These are phyloP conservation scores for Sicus ferrugineus DNA, from an alignment of 2,888 invertebrate species.

Conservation along the genomic window DNA sequence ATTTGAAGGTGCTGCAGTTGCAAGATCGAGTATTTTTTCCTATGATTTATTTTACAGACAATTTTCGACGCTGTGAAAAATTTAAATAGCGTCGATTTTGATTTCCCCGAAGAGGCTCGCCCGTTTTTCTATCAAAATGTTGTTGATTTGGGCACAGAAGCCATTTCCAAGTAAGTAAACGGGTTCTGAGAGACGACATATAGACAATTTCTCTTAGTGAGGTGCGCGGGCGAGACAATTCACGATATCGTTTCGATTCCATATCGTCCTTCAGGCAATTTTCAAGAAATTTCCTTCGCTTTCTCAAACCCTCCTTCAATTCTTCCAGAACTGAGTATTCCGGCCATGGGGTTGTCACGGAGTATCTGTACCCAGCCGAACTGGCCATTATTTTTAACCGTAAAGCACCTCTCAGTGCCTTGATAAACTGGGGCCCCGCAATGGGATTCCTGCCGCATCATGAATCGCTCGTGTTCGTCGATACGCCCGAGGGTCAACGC, in stretches of 20 bases:
- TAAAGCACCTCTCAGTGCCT: conserved; percentile 68
- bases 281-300: not conserved
- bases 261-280: not conserved
- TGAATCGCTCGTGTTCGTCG: conserved; percentile 77
- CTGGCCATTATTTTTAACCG: conserved; percentile 58
- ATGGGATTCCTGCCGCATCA: conserved; percentile 72
- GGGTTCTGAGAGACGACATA: not conserved
- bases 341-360: conserved; percentile 73
- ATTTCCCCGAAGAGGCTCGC: conserved; percentile 65
- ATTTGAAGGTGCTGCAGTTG: conserved; percentile 67
- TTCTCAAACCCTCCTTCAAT: not conserved
- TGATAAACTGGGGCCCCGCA: conserved; percentile 58
- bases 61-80: conserved; percentile 67
- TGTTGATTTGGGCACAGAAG: conserved; percentile 64
- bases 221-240: not conserved
- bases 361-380: conserved; percentile 67
- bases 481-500: conserved; percentile 91
- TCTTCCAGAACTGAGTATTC: conserved; percentile 66
- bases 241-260: not conserved
- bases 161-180: conserved; percentile 48
- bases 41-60: conserved; percentile 38
- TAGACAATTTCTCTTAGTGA: not conserved
- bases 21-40: conserved; percentile 38
- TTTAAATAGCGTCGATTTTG: conserved; percentile 63
- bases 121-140: conserved; percentile 70